Evolutionary conservation across 2,113 vertebrate species (phyloP).

Genomic region (Meriones unguiculatus): DNA sequence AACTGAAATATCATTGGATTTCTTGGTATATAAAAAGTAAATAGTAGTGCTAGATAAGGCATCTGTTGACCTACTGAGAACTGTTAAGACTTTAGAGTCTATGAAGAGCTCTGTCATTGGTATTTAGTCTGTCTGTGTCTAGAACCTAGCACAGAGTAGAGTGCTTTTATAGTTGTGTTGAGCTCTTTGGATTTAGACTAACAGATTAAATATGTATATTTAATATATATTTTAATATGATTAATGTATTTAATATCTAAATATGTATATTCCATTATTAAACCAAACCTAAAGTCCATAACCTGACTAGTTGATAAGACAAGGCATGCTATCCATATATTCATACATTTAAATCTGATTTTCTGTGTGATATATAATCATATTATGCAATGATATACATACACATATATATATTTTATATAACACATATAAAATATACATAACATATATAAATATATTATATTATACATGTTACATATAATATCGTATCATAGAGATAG

Average conservation of each 20-base stretch:
- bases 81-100: neutral
- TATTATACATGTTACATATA: neutral
- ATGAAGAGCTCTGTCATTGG: no score
- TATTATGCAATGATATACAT: neutral
- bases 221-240: no score
- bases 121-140: neutral
- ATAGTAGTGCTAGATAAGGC: neutral
- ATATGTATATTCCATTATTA: neutral
- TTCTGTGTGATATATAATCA: neutral
- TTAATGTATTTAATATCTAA: no score
- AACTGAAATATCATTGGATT: conserved; percentile 23
- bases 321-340: neutral
- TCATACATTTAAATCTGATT: neutral
- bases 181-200: neutral
- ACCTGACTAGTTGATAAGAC: neutral
- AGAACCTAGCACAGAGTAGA: neutral
- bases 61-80: neutral
- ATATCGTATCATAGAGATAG: no score
- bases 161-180: neutral
- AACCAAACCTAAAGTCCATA: conserved; percentile 34
- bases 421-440: neutral
- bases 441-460: neutral
- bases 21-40: neutral
- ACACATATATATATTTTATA: neutral
- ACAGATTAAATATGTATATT: neutral